Evolutionary conservation across 2,113 vertebrate species (phyloP).

Genomic region (Chloropsis cyanopogon): DNA sequence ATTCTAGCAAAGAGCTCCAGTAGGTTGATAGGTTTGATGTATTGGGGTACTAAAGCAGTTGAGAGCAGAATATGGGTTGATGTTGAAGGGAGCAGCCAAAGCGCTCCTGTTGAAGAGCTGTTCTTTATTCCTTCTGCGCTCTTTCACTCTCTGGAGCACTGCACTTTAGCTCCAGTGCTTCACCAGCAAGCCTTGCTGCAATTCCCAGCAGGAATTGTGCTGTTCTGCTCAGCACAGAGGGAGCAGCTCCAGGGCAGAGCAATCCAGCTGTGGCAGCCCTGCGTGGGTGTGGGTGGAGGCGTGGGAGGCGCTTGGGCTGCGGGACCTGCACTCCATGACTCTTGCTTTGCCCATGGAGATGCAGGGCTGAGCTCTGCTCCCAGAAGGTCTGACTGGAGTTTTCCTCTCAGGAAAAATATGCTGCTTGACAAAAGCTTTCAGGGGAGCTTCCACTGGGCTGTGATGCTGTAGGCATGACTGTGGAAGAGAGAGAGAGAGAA

Average conservation of each 20-base stretch:
- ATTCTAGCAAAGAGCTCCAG: not conserved
- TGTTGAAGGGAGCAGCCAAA: not conserved
- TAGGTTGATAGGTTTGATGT: not conserved
- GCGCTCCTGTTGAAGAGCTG: not conserved
- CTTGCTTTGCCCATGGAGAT: not conserved
- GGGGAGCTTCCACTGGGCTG: not conserved
- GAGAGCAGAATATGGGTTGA: not conserved
- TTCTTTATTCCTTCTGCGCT: not conserved
- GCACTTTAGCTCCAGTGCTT: not conserved
- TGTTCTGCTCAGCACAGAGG: not conserved
- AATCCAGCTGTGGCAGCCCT: not conserved
- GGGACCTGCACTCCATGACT: accelerated
- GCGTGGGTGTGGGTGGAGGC: too few relatives aligned
- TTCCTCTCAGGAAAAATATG: not conserved
- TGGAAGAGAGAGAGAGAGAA: not conserved
- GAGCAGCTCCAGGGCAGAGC: not conserved
- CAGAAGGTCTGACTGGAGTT: not conserved
- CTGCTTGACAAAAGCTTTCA: not conserved
- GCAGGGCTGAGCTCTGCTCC: not conserved
- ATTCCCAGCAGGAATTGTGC: not conserved
- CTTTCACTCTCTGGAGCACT: not conserved
- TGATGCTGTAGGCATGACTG: not conserved
- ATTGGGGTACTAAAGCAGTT: not conserved
- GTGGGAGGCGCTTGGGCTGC: too few relatives aligned
- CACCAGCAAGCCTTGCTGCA: not conserved